phyloP scores from a whole-genome alignment of 1,140 invertebrate genomes.

The Streblospio benedicti region DNA sequence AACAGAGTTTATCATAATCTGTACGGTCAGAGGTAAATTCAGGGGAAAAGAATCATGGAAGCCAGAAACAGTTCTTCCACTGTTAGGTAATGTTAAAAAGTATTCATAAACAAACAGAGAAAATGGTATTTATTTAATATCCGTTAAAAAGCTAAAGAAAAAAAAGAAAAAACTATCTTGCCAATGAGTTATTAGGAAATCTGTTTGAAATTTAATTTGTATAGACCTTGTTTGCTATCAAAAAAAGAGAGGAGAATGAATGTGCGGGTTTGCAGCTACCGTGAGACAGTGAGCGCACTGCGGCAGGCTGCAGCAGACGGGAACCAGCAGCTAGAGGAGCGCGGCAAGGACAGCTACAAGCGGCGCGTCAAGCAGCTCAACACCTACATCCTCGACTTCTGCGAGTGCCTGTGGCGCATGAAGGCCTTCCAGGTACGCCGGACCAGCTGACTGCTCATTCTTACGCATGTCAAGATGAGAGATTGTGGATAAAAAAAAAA shows the following conservation, averaged over 20 bases:
- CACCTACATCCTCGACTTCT: constrained; percentile 11
- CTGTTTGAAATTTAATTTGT: too few species aligned
- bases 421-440: background rate
- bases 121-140: too few species aligned
- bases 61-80: background rate
- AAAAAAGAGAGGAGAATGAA: background rate
- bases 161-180: too few species aligned
- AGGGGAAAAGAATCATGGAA: background rate
- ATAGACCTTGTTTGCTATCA: too few species aligned
- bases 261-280: background rate
- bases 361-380: constrained; percentile 3
- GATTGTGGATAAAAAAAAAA: too few species aligned
- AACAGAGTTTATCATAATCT: background rate
- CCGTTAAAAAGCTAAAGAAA: too few species aligned
- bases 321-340: background rate
- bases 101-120: too few species aligned
- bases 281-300: background rate
- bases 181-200: too few species aligned
- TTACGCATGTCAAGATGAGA: too few species aligned
- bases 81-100: too few species aligned
- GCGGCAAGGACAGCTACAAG: background rate
- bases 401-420: constrained; percentile 11
- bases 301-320: background rate
- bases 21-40: background rate
- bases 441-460: too few species aligned